Base-by-base conservation (phyloP, 2,113 vertebrate genomes). In the Pygoscelis antarcticus region DNA sequence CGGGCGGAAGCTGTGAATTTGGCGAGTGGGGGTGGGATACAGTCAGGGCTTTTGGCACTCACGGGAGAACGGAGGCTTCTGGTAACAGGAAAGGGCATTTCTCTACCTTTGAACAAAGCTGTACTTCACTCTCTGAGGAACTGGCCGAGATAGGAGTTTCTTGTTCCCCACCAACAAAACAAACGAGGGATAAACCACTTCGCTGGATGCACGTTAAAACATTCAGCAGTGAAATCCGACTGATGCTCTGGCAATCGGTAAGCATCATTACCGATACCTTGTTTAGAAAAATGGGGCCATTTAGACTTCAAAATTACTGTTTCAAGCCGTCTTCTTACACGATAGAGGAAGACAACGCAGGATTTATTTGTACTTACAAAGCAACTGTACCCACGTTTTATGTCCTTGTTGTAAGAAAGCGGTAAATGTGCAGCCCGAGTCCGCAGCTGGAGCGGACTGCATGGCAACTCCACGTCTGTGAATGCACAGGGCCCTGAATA, bases 21-120 rank as follows among this genome's bases (percentile, higher is more conserved):
- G 55, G 71, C 11, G 13, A 78, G 49, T 13, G 20, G 65, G 52
- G 30, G 38, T 47, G 54, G 79, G 49, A 68, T 38, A 23, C 4
- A 27, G 34, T 16, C 34, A 34, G 46, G 61, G 68, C 46, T 87
- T 93, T 95, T 92, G 64, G 94, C 96, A 96, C 91, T 65, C 19
- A 0, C 0, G 6, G 74, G 55, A 78, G 72, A 76, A 65, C 1
- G 0, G 78, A 95, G 64, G 71, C 68, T 93, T 89, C 68, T 93
- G 95, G 82, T 92, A 93, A 69, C 38, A 68, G 47, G 52, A 58
- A 75, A 90, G 64, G 55, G 40, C 58, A 46, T 69, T 68, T 82
- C 76, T 75, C 83, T 65, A 13, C 58, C 44, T 79, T 60, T 34
- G 29, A 61, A 9, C 47, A 87, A 87, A 89, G 55, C 61, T 23